Evolutionary conservation across 1,140 invertebrate genomes (phyloP).

Genomic region (Dufourea novaeangliae): DNA sequence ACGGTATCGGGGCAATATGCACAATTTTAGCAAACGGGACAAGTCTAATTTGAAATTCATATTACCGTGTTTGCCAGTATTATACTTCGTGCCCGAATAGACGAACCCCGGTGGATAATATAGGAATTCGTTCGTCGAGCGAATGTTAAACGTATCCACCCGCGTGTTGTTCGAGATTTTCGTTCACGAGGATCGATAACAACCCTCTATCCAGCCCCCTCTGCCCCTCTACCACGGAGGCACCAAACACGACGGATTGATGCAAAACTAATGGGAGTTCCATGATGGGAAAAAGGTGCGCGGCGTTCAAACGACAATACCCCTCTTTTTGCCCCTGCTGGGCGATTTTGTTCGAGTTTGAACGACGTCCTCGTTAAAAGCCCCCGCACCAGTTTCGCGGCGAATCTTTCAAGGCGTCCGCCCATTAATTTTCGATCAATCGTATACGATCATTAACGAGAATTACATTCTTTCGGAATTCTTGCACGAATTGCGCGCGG

Average conservation of each 20-base stretch:
- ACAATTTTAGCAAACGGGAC: conserved; percentile 28
- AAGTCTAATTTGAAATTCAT: conserved; percentile 46
- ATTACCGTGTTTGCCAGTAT: conserved; percentile 13
- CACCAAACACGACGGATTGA: conserved; percentile 14
- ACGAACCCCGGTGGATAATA: neutral
- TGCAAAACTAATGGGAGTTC: conserved; percentile 32
- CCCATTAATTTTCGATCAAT: conserved; percentile 19
- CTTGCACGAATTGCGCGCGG: neutral
- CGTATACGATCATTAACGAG: conserved; percentile 1
- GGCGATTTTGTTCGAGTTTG: neutral
- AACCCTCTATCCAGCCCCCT: no score
- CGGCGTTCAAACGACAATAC: neutral
- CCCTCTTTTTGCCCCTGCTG: neutral
- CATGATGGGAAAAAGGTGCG: conserved; percentile 3
- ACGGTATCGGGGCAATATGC: conserved; percentile 31
- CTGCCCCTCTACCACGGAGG: neutral
- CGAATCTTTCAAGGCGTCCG: neutral
- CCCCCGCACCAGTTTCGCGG: neutral
- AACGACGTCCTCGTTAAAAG: conserved; percentile 11
- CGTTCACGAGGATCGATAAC: conserved; percentile 7
- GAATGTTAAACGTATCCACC: neutral
- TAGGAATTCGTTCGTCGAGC: neutral
- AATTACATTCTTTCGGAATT: neutral
- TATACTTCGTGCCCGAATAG: neutral
- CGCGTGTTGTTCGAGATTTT: conserved; percentile 16